phyloP scores from a whole-genome alignment of 2,113 vertebrate genomes.

The Dascyllus trimaculatus region DNA sequence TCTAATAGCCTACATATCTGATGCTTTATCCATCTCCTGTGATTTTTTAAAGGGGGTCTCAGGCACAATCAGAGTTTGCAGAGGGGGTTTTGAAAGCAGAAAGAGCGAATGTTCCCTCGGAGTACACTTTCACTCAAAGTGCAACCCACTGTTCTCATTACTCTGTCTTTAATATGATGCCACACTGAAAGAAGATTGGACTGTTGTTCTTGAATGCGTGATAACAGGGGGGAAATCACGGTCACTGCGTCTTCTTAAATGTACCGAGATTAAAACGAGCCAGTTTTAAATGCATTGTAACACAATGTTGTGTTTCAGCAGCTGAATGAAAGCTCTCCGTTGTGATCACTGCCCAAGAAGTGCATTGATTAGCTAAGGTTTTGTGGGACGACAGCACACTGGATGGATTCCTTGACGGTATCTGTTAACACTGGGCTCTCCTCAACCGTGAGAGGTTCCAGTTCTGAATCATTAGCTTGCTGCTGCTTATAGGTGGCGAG shows the following conservation, averaged over 20 bases:
- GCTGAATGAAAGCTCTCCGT: not conserved
- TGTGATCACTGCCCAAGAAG: not conserved
- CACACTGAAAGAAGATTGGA: constrained; percentile 15
- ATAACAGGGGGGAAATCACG: not conserved
- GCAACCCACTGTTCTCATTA: not conserved
- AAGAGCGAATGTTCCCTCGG: constrained; percentile 23
- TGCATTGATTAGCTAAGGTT: constrained; percentile 39
- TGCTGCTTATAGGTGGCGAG: not conserved
- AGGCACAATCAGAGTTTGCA: constrained; percentile 1
- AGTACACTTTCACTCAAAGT: not conserved
- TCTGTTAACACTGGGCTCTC: not conserved
- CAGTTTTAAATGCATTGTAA: constrained; percentile 5
- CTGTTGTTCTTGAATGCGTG: not conserved
- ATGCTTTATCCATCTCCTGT: constrained; percentile 40
- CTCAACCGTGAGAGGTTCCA: not conserved
- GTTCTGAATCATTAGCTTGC: constrained; percentile 16
- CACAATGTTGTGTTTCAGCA: not conserved
- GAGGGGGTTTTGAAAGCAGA: not conserved
- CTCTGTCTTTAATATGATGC: constrained; percentile 4
- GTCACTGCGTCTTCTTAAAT: not conserved
- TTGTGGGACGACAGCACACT: constrained; percentile 23
- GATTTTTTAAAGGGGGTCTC: constrained; percentile 26
- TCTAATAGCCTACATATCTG: constrained; percentile 33
- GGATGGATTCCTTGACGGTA: constrained; percentile 21
- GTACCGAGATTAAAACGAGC: not conserved